A percentile compares a stretch with the other conserved stretches of the same genome.
phyloP scores from a whole-genome alignment of 2,888 invertebrate species.

The Dryococelus australis region DNA sequence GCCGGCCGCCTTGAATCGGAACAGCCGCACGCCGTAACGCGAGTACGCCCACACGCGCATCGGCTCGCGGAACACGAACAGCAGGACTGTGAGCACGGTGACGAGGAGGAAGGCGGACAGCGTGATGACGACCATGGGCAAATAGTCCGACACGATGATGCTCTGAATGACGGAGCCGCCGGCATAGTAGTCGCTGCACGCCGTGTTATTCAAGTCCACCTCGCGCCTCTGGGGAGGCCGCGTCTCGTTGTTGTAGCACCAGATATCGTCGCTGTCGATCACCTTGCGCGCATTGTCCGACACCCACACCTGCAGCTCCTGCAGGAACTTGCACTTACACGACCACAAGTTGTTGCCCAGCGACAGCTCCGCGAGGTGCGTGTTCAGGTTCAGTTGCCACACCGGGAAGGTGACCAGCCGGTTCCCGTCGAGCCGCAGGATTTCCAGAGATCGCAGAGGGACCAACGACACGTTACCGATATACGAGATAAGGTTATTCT shows the following conservation, averaged over 20 bases:
- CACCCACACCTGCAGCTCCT: conserved; percentile 83
- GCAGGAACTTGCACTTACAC: conserved; percentile 88
- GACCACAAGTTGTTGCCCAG: conserved; percentile 89
- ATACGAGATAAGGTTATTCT: conserved; percentile 81
- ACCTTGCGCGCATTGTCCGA: conserved; percentile 82
- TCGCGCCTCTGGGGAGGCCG: conserved; percentile 79
- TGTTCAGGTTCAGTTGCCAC: conserved; percentile 75
- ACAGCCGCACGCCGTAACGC: conserved; percentile 84
- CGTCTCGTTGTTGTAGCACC: conserved; percentile 80
- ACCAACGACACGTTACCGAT: conserved; percentile 83
- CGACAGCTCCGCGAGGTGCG: conserved; percentile 75
- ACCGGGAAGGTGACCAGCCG: conserved; percentile 80
- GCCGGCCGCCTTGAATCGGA: conserved; percentile 70
- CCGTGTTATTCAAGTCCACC: conserved; percentile 83
- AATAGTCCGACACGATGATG: conserved; percentile 82
- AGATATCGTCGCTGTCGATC: conserved; percentile 78
- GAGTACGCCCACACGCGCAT: conserved; percentile 88
- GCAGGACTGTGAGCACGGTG: conserved; percentile 76
- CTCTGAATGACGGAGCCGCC: conserved; percentile 84
- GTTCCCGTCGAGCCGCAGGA: conserved; percentile 85
- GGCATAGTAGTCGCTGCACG: conserved; percentile 86
- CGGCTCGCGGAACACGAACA: conserved; percentile 86
- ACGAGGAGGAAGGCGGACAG: conserved; percentile 79
- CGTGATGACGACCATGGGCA: conserved; percentile 83
- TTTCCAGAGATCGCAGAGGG: conserved; percentile 78